Conservation (phyloP, 2,113 vertebrate species). For the Epinephelus fuscoguttatus region DNA sequence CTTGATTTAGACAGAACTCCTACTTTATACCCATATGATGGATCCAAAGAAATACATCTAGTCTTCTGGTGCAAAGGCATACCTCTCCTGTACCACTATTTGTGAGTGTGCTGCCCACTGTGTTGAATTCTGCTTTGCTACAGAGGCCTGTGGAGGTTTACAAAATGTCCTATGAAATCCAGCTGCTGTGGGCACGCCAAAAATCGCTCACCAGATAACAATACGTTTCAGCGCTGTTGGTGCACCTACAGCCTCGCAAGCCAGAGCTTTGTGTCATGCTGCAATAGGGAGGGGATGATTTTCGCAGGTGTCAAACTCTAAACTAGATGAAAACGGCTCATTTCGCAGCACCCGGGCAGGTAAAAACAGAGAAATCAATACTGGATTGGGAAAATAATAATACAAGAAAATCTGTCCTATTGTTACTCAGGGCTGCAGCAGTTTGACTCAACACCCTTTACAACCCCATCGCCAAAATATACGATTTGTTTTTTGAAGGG, state of each 20-base stretch:
- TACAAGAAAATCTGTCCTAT: slow-evolving; percentile 12
- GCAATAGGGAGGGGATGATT: slow-evolving; percentile 1
- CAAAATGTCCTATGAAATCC: slow-evolving; percentile 41
- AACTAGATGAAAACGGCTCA: slow-evolving; percentile 22
- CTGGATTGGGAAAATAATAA: slow-evolving; percentile 4
- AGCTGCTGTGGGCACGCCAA: slow-evolving; percentile 36
- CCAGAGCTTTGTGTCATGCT: neutral
- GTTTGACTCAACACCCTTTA: neutral
- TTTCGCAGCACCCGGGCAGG: slow-evolving; percentile 13
- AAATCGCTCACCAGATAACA: slow-evolving; percentile 30
- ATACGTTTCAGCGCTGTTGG: slow-evolving; percentile 23
- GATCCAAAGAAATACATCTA: neutral
- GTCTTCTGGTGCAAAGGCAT: slow-evolving; percentile 14
- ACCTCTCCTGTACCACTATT: slow-evolving; percentile 3
- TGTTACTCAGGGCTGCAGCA: slow-evolving; percentile 4
- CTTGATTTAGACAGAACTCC: neutral
- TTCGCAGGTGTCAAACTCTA: slow-evolving; percentile 33
- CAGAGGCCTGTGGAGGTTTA: slow-evolving; percentile 43
- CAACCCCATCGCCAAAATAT: neutral
- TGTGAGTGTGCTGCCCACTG: slow-evolving; percentile 38
- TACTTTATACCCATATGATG: neutral
- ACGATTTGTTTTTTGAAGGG: neutral
- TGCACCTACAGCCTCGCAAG: slow-evolving; percentile 25
- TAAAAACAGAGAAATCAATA: slow-evolving; percentile 36
- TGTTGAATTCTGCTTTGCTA: slow-evolving; percentile 36